Base-by-base conservation (phyloP, 2,797 vertebrate genomes). In the Limosa lapponica region DNA sequence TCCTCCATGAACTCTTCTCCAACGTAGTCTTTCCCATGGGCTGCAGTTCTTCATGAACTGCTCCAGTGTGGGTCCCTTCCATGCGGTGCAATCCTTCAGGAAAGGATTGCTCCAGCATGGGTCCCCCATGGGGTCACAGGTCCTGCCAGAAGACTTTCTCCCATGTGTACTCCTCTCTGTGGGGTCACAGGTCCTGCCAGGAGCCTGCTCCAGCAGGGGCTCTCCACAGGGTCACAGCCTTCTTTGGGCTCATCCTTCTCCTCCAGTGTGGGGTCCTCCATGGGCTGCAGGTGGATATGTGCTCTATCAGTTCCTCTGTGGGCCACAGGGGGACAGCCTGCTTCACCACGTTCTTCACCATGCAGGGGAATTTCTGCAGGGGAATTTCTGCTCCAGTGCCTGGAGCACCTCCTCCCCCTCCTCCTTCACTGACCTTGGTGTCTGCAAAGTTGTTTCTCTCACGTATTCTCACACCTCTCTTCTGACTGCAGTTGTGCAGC, bases 61-160 rank as follows among this genome's bases (percentile, higher is more conserved):
- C 51, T 70, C 30, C 37, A n/a, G 37, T 0, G 0, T 2, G 14
- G 8, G 9, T 27, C 23, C 27, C 34, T 70, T 7, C 25, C 13
- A 2, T 0, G 0, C 27, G 30, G 39, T 51, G 17, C 64, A 59
- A 44, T 46, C 16, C 32, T 64, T 46, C 30, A 46, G 27, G 18
- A 48, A 2, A 32, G 8, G 28, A 32, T 20, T 28, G 30, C 70
- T 64, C 37, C 69, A 75, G 19, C 1, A 1, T 23, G 5, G 7
- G 20, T 43, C 2, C 32, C 3, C 39, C 16, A 7, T 1, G 7
- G 46, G 16, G 18, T 20, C 65, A 58, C 27, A 58, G 2, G 23
- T 72, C 15, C 66, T 69, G 36, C 39, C 54, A 59, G 49, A 37
- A 37, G 18, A 59, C 36, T 37, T 59, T 37, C 18, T 65, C 46